Evolutionary conservation across 2,888 invertebrate species (phyloP).

Genomic region (Amblyjoppa fuscipennis): DNA sequence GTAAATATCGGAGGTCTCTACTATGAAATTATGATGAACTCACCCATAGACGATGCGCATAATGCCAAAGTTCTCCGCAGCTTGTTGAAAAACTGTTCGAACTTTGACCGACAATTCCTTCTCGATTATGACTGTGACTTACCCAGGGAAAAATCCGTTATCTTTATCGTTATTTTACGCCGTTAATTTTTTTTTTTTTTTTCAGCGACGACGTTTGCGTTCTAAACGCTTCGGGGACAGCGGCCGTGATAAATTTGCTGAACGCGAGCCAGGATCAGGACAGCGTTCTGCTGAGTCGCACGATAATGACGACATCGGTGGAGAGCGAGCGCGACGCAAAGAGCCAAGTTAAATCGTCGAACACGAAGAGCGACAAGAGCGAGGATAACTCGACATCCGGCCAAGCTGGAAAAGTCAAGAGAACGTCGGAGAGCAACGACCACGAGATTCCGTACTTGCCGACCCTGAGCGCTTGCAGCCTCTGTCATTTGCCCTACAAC

Average conservation of each 20-base stretch:
- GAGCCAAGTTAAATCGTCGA: constrained; percentile 70
- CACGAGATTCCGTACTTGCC: constrained; percentile 83
- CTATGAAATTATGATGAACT: no score
- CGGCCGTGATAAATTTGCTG: constrained; percentile 92
- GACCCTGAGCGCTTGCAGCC: constrained; percentile 84
- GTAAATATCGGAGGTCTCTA: no score
- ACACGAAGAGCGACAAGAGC: constrained; percentile 75
- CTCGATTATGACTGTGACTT: no score
- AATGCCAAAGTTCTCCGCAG: no score
- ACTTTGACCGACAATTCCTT: no score
- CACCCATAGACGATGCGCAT: no score
- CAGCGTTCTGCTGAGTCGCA: constrained; percentile 71
- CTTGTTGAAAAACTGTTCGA: no score
- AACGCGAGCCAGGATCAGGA: constrained; percentile 84
- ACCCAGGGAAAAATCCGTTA: no score
- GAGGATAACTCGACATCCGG: constrained; percentile 60
- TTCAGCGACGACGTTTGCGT: constrained; percentile 97
- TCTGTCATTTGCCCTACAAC: constrained; percentile 95
- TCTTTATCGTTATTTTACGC: no score
- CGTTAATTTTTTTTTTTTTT: not conserved
- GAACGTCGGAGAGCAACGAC: constrained; percentile 81
- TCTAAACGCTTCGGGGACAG: constrained; percentile 96
- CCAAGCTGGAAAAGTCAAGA: constrained; percentile 71
- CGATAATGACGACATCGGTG: constrained; percentile 86
- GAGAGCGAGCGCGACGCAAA: constrained; percentile 86